These are phyloP conservation scores for Lacanobia wlatinum DNA, from an alignment of 2,888 invertebrate species.

Conservation along the genomic window DNA sequence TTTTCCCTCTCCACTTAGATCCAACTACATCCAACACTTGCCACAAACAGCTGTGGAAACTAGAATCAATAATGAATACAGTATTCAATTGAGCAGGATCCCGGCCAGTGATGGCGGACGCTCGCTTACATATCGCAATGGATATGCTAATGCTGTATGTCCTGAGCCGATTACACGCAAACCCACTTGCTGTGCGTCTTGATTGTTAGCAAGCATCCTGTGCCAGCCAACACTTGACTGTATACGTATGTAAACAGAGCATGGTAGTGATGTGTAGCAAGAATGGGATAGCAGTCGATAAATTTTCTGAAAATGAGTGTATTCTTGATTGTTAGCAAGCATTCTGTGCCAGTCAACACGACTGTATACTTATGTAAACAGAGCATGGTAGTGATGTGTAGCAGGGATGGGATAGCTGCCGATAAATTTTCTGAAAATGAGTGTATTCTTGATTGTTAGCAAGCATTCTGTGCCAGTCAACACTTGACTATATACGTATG, in stretches of 20 bases:
- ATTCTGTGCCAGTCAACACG: constrained; percentile 57
- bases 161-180: constrained; percentile 82
- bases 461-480: constrained; percentile 61
- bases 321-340: constrained; percentile 75
- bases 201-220: constrained; percentile 73
- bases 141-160: constrained; percentile 81
- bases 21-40: constrained; percentile 2
- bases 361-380: constrained; percentile 54
- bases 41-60: constrained; percentile 38
- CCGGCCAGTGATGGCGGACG: constrained; percentile 44
- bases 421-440: neutral
- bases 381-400: constrained; percentile 23
- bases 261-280: constrained; percentile 9
- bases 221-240: constrained; percentile 54
- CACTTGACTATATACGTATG: constrained; percentile 53
- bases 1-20: constrained; percentile 12
- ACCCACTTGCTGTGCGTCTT: constrained; percentile 76
- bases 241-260: constrained; percentile 51
- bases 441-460: constrained; percentile 77
- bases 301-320: neutral
- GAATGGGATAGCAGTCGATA: neutral
- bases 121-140: constrained; percentile 72
- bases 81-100: constrained; percentile 68
- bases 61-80: constrained; percentile 74
- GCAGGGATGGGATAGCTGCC: neutral